These are phyloP conservation scores for Protosalanx chinensis DNA, from an alignment of 2,797 vertebrate species.

Conservation along the genomic window DNA sequence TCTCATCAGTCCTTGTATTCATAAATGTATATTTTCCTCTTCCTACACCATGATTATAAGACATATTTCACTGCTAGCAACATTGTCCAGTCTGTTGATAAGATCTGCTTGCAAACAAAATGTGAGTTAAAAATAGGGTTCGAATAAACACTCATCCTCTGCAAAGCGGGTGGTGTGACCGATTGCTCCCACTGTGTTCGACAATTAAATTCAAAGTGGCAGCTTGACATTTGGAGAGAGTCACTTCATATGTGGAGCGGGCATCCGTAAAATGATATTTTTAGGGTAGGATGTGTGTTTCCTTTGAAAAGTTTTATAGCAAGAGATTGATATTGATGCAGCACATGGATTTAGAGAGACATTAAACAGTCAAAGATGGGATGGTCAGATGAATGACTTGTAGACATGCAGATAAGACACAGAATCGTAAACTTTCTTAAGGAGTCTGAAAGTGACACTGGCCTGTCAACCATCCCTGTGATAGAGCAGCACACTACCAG, in stretches of 20 bases:
- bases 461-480: background rate
- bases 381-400: too few relatives aligned
- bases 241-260: background rate
- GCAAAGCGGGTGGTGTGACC: background rate
- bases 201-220: slow-evolving; percentile 4
- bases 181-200: background rate
- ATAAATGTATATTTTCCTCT: background rate
- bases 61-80: too few relatives aligned
- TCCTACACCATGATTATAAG: background rate
- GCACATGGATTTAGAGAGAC: background rate
- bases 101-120: too few relatives aligned
- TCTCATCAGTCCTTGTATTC: background rate
- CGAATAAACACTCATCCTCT: background rate
- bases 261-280: background rate
- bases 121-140: background rate
- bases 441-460: background rate
- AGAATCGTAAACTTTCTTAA: background rate
- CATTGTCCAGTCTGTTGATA: too few relatives aligned
- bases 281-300: background rate
- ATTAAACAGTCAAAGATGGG: background rate
- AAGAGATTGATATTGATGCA: background rate
- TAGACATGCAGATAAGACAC: background rate
- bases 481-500: background rate
- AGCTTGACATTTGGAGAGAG: background rate
- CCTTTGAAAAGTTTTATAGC: background rate